Percentiles rank a stretch among this genome's conserved stretches.
phyloP scores from a whole-genome alignment of 2,797 vertebrate species.

The Periparus ater region DNA sequence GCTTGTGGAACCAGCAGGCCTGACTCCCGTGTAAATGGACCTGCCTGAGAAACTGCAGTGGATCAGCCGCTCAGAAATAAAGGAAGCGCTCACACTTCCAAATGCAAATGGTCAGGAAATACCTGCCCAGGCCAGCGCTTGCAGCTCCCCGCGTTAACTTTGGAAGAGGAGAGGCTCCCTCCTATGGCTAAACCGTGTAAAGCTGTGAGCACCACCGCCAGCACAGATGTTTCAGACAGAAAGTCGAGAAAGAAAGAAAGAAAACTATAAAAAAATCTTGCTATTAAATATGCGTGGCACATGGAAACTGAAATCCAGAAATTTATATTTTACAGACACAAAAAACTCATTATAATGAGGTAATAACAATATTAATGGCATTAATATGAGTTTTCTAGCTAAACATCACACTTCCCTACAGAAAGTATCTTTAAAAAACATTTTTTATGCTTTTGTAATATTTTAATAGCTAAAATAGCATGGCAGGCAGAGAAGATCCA shows the following conservation, averaged over 20 bases:
- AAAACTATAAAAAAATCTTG: accelerated
- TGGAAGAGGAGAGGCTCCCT: slow-evolving; percentile 49
- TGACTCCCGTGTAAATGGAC: not conserved
- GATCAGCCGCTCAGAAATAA: not conserved
- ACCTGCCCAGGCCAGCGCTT: not conserved
- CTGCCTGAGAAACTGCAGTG: not conserved
- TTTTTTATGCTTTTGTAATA: not conserved
- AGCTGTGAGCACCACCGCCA: not conserved
- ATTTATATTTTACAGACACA: not conserved
- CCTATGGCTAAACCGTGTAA: slow-evolving; percentile 17
- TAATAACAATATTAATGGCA: no score
- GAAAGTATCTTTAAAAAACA: not conserved
- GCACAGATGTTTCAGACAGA: not conserved
- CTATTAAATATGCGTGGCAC: not conserved
- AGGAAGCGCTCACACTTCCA: not conserved
- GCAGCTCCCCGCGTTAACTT: not conserved
- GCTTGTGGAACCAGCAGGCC: not conserved
- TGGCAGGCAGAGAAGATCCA: not conserved
- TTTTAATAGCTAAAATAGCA: not conserved
- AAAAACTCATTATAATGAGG: not conserved
- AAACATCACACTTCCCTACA: not conserved
- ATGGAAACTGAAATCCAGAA: slow-evolving; percentile 23
- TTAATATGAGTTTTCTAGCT: not conserved
- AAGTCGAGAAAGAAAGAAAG: not conserved
- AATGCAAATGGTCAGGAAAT: accelerated